These are phyloP conservation scores for Nymphalis polychloros DNA, from an alignment of 2,888 invertebrate species.

Conservation along the genomic window DNA sequence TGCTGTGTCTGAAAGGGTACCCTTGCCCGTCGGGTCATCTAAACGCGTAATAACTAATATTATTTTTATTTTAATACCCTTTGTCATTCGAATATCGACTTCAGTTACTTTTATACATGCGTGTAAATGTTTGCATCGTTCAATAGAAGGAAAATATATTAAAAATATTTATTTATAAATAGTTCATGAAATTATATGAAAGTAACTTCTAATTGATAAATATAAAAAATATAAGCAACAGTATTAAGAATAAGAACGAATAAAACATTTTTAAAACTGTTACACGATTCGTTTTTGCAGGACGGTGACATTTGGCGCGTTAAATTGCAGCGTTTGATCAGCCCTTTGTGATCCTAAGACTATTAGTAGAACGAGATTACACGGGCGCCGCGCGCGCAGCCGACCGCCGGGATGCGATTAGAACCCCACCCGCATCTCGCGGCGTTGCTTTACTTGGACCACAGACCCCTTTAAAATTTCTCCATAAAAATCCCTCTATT, in stretches of 20 bases:
- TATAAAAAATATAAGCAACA: not conserved
- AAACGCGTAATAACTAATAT: no score
- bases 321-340: constrained; percentile 74
- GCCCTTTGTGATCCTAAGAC: constrained; percentile 76
- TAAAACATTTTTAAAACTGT: not conserved
- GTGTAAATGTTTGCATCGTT: no score
- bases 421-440: constrained; percentile 41
- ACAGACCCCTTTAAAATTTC: not conserved
- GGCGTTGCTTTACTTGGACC: constrained; percentile 41
- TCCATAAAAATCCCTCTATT: not conserved
- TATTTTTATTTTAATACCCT: no score
- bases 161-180: no score
- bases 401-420: constrained; percentile 69
- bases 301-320: constrained; percentile 71
- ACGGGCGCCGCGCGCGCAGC: constrained; percentile 69
- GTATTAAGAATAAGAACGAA: not conserved
- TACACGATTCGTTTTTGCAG: not conserved
- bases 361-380: constrained; percentile 76
- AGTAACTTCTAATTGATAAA: not conserved
- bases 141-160: no score
- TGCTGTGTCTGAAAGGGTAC: no score
- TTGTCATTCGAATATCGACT: no score
- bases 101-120: no score
- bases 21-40: no score
- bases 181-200: not conserved